Evolutionary conservation across 2,113 vertebrate genomes (phyloP).

Genomic region (Rhadina sibilatrix): DNA sequence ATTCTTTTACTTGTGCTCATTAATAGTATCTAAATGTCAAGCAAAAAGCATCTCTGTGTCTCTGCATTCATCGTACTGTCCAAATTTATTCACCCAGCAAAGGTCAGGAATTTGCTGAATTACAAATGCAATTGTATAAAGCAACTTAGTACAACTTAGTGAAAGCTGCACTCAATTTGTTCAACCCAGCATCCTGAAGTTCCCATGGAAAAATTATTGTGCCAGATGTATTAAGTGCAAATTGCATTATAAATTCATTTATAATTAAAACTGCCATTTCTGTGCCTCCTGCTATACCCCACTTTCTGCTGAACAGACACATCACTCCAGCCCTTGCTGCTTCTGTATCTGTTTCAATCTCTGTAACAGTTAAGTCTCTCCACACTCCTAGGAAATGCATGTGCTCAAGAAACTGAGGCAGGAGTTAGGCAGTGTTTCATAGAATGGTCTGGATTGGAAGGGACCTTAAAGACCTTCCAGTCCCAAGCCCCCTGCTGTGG

Average conservation of each 20-base stretch:
- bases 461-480: not conserved
- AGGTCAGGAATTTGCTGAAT: slow-evolving; percentile 31
- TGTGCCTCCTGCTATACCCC: slow-evolving; percentile 15
- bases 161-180: slow-evolving; percentile 23
- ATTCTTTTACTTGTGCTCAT: not conserved
- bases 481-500: not conserved
- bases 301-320: slow-evolving; percentile 2
- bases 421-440: not conserved
- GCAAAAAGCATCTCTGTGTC: not conserved
- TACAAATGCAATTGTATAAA: slow-evolving; percentile 25
- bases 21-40: slow-evolving; percentile 37
- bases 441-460: not conserved
- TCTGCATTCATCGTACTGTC: not conserved
- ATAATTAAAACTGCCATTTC: slow-evolving; percentile 44
- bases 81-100: slow-evolving; percentile 37
- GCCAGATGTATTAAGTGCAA: not conserved
- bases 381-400: not conserved
- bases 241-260: slow-evolving; percentile 41
- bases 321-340: not conserved
- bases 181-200: not conserved
- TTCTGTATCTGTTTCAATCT: not conserved
- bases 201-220: not conserved
- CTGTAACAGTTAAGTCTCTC: not conserved
- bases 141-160: not conserved
- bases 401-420: not conserved